Base-by-base conservation (phyloP, 2,888 invertebrate genomes). In the Synergus umbraculus region DNA sequence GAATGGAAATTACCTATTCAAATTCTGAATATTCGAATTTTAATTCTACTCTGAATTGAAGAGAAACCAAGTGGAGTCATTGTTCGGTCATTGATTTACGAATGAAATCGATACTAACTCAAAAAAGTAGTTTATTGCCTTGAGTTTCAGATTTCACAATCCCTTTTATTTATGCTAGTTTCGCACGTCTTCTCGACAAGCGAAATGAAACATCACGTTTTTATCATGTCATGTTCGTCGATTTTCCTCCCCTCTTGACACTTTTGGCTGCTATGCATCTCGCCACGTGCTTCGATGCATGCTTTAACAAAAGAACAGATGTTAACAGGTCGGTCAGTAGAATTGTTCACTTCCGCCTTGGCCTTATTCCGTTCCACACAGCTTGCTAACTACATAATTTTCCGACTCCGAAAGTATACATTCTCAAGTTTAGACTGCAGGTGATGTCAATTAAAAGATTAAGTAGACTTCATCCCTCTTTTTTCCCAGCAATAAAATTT, bases 261-360 rank as follows among this genome's bases (percentile, higher is more conserved):
- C 22, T 69, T 69, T 69, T 46, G 49, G 22, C 60, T 22, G 60
- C 77, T 46, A 76, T 49, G 77, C 66, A 76, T 69, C 79, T 58
- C 65, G 77, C 80, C 85, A 81, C 83, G 83, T 85, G 84, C 58
- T 81, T 60, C 43, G 13, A 58, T 44, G 67, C 79, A 77, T 65
- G 65, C 67, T 78, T 43, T 41, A 82, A 79, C 77, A 79, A 79
- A 84, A 79, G 81, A 77, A 80, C 83, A 84, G 82, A 86, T 89
- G 87, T 86, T 88, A 87, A 87, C 86, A 85, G 87, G 84, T 86
- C 85, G 84, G 86, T 86, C 86, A 88, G 85, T 88, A 88, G 86
- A 86, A 86, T 60, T 87, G 85, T 87, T 85, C 82, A 87, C 86
- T 90, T 90, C 89, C 89, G 88, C 86, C 88, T 88, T 85, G 87